phyloP scores from a whole-genome alignment of 2,797 vertebrate genomes.

The Paedocypris micromegethes region DNA sequence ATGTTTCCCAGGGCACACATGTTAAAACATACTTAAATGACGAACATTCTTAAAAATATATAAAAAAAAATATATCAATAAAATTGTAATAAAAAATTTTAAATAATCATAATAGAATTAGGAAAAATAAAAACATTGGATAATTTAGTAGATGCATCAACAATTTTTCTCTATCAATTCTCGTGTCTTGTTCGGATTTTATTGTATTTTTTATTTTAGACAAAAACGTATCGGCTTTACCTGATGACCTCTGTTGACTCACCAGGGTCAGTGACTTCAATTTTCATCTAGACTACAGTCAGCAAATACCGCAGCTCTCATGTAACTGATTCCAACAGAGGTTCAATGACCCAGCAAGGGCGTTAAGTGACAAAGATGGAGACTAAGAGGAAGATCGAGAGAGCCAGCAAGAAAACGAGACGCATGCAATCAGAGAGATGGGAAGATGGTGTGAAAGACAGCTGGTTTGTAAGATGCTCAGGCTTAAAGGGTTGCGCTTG shows the following conservation, averaged over 20 bases:
- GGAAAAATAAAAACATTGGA: too few species aligned
- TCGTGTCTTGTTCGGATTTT: neutral
- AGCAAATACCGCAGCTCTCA: conserved; percentile 50
- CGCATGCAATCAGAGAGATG: neutral
- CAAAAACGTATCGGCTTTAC: conserved; percentile 25
- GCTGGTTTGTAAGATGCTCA: conserved; percentile 17
- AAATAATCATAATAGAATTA: too few species aligned
- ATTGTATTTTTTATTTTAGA: conserved; percentile 2
- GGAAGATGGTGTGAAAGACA: neutral
- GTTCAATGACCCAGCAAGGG: conserved; percentile 43
- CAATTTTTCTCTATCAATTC: neutral
- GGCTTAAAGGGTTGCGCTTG: conserved; percentile 1
- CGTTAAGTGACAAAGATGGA: conserved; percentile 18
- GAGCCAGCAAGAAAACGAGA: neutral
- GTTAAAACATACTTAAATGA: too few species aligned
- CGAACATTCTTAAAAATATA: too few species aligned
- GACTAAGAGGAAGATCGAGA: conserved; percentile 1
- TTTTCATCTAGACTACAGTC: conserved; percentile 42
- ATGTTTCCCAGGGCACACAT: too few species aligned
- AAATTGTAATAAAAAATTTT: too few species aligned
- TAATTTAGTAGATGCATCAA: too few species aligned
- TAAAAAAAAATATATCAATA: too few species aligned
- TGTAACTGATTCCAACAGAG: conserved; percentile 49
- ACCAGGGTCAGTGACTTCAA: conserved; percentile 33
- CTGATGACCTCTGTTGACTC: conserved; percentile 37